These are phyloP conservation scores for Malurus cyaneus DNA, from an alignment of 2,113 vertebrate genomes.

Conservation along the genomic window DNA sequence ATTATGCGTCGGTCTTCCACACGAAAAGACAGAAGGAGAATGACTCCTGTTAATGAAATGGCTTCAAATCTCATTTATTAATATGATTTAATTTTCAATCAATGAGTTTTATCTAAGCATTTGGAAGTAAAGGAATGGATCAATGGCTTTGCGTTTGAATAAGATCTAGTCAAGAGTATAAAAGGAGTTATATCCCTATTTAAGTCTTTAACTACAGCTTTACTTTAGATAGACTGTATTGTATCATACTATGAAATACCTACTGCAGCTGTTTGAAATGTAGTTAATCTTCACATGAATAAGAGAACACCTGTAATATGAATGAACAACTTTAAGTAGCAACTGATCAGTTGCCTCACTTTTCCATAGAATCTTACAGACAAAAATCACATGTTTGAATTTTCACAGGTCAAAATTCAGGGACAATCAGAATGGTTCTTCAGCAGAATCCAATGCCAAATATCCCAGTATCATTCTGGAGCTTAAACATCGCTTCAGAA, in stretches of 20 bases:
- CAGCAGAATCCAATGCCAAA: not conserved
- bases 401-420: not conserved
- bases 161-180: not conserved
- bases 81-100: not conserved
- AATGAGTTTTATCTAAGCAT: not conserved
- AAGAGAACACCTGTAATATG: not conserved
- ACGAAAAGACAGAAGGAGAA: not conserved
- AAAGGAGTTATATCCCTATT: not conserved
- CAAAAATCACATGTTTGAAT: not conserved
- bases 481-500: not conserved
- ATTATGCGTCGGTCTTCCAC: not conserved
- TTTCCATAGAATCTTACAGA: not conserved
- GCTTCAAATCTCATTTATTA: not conserved
- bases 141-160: not conserved
- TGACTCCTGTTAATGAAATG: not conserved
- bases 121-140: not conserved
- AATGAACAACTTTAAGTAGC: not conserved
- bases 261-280: not conserved
- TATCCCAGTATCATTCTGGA: not conserved
- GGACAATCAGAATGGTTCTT: not conserved
- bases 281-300: not conserved
- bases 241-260: not conserved
- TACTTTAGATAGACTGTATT: not conserved
- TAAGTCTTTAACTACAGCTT: not conserved
- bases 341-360: not conserved